phyloP scores from a whole-genome alignment of 2,888 invertebrate genomes.

The Isotomurus palustris region DNA sequence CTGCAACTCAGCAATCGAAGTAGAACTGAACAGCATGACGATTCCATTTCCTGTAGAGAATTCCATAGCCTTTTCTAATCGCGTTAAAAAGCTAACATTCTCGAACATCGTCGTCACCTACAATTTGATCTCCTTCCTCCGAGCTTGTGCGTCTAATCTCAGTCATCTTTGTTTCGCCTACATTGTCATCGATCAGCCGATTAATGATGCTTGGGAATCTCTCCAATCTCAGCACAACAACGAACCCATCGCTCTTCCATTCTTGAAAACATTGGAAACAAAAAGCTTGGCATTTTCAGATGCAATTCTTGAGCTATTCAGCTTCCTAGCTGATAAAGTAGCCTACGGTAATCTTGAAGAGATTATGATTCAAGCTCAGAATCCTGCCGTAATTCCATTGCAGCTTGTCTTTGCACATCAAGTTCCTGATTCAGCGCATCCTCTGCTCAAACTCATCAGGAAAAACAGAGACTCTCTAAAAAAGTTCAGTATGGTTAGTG shows the following conservation, averaged over 20 bases:
- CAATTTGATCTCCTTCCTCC: slow-evolving; percentile 38
- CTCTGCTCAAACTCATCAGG: slow-evolving; percentile 23
- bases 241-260: slow-evolving; percentile 17
- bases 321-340: slow-evolving; percentile 27
- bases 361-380: slow-evolving; percentile 31
- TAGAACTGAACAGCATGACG: slow-evolving; percentile 40
- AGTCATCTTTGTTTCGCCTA: slow-evolving; percentile 28
- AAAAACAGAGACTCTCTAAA: slow-evolving; percentile 17
- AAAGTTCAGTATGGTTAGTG: slow-evolving; percentile 23
- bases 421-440: slow-evolving; percentile 17
- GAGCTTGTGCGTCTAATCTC: slow-evolving; percentile 20
- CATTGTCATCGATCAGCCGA: slow-evolving; percentile 37
- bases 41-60: slow-evolving; percentile 28
- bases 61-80: slow-evolving; percentile 30
- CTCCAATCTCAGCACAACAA: not conserved
- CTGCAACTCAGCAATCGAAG: slow-evolving; percentile 28
- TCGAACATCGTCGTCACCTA: slow-evolving; percentile 41
- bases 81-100: slow-evolving; percentile 28
- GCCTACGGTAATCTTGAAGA: slow-evolving; percentile 29
- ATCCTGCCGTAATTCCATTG: slow-evolving; percentile 34
- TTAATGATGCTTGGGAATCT: slow-evolving; percentile 29
- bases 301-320: slow-evolving; percentile 29
- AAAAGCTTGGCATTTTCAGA: slow-evolving; percentile 39
- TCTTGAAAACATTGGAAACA: slow-evolving; percentile 34
- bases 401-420: slow-evolving; percentile 25